Evolutionary conservation across 2,113 vertebrate species (phyloP), one percentile per base, ranked within the genome.

Genomic region (Channa maculata): DNA sequence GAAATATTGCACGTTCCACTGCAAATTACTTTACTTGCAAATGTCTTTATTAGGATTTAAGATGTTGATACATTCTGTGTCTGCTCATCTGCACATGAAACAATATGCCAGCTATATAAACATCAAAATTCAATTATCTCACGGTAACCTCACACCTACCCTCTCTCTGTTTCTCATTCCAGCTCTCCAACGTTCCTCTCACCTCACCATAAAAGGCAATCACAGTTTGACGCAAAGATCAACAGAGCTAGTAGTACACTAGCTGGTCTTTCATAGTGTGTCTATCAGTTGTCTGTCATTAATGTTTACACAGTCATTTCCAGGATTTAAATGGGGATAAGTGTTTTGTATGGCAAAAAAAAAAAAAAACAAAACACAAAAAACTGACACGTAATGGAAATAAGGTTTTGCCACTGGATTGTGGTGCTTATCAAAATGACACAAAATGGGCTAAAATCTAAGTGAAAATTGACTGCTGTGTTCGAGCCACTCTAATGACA

Each of bases 171-270:
- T 75, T 54, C 65, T 65, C 45, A 13, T 45, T 65, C 46, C 44
- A 43, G 9, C 36, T 52, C 55, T 38, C 2, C 15, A 53, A 15
- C 52, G 14, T 24, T 64, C 14, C 39, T 41, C 24, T 73, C 12
- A 38, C 3, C 11, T 54, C 12, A 33, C 58, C 58, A 36, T 81
- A 68, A 78, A 80, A 78, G 74, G 57, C 8, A 33, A 51, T 49
- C 37, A 24, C 14, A 61, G 36, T 52, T 24, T 34, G 57, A 79
- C 37, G 14, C 49, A 66, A 65, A 78, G 34, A 24, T 55, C 54
- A 79, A 34, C 38, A 51, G 58, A 65, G 59, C 15, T n/a, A 33
- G 12, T 48, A 65, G 70, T 60, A 61, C 49, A 11, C 24, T 34
- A 5, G 15, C 39, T 41, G 39, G 24, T 24, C 24, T 24, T 24